These are phyloP conservation scores for Drosophila arizonae DNA, from an alignment of 1,140 invertebrate genomes.

Conservation along the genomic window DNA sequence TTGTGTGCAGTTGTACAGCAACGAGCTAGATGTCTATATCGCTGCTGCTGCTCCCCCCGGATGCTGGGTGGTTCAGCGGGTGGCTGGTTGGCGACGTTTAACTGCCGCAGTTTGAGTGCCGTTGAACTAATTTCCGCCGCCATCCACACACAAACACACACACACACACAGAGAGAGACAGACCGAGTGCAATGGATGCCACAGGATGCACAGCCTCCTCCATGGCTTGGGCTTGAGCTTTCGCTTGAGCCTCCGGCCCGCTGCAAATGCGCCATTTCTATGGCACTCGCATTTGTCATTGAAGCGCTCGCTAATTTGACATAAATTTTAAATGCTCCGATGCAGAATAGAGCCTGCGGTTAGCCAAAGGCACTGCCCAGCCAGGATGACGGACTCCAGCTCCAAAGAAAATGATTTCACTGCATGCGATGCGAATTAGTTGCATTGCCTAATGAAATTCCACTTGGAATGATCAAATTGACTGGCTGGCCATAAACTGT, in stretches of 20 bases:
- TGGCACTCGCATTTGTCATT: conserved; percentile 65
- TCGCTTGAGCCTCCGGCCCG: neutral
- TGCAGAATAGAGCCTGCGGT: conserved; percentile 28
- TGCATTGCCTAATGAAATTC: neutral
- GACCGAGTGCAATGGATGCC: conserved; percentile 15
- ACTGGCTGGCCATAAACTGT: too few relatives aligned
- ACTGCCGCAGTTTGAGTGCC: conserved; percentile 66
- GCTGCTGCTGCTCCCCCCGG: conserved; percentile 4
- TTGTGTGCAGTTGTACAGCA: conserved; percentile 30
- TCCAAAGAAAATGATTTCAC: neutral
- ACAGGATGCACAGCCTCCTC: conserved; percentile 37
- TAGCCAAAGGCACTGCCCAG: conserved; percentile 16
- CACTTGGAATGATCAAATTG: neutral
- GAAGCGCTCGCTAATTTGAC: conserved; percentile 67
- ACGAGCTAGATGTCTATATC: conserved; percentile 30
- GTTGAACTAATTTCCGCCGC: conserved; percentile 73
- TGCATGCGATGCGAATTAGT: neutral
- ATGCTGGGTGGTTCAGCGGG: conserved; percentile 2
- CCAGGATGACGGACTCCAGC: neutral
- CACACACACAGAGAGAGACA: neutral
- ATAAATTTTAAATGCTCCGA: conserved; percentile 65
- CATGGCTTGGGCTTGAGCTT: conserved; percentile 10
- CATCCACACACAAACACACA: conserved; percentile 14
- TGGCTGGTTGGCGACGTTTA: conserved; percentile 54
- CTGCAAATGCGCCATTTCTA: conserved; percentile 7